Base-by-base conservation (phyloP, 2,797 vertebrate species). In the Coracias cyanogaster region DNA sequence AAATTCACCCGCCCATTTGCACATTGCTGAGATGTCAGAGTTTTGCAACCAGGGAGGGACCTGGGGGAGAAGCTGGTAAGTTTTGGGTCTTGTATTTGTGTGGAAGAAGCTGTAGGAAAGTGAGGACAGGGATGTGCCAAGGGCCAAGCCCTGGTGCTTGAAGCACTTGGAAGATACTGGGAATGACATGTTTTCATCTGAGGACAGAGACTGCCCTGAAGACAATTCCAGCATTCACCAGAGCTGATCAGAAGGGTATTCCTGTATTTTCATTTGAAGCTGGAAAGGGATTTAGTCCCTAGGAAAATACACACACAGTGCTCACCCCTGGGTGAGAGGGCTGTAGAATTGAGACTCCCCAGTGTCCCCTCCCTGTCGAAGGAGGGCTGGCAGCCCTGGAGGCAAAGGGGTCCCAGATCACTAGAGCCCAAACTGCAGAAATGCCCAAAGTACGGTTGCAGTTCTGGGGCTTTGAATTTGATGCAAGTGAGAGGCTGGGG, bases 141-240 rank as follows among this genome's bases (percentile, higher is more conserved):
- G 21, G 21, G 15, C 29, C 25, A 31, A 35, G 14, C 41, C 24
- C 15, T 41, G 22, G 16, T 58, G 62, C 64, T 37, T 61, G 70
- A 84, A 76, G 35, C 15, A 62, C 18, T 60, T 45, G 24, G 39
- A 79, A 82, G 52, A 39, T 11, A 66, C 2, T 7, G 9, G 24
- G 39, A 87, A 80, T 21, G 10, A 37, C 0, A 1, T 0, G 0
- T 5, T 77, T 86, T 55, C 78, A 0, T 37, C n/a, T 65, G 39
- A 88, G 65, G 82, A 55, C 73, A 28, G 9, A 57, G 4, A 66
- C 43, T 66, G 8, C 26, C 39, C 17, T 52, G 22, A 86, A 58
- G 31, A 82, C 6, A 52, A 3, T 29, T 62, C n/a, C n/a, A 54
- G 43, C 51, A 35, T 18, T 18, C 54, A 73, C 25, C 29, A 25